phyloP scores from a whole-genome alignment of 2,113 vertebrate species.

The Tricholaema leucomelas region DNA sequence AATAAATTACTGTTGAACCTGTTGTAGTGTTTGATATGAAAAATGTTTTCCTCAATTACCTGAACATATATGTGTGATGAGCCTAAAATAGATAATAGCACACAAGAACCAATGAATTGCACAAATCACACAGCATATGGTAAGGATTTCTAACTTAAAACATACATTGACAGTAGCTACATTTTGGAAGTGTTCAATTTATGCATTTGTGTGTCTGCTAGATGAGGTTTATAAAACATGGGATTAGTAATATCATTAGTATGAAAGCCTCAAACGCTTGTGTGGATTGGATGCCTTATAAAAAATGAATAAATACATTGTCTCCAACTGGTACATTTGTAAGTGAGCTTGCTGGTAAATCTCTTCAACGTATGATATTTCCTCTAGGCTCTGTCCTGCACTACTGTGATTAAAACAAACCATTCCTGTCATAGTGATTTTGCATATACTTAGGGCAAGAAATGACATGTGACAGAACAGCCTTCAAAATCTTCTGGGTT shows the following conservation, averaged over 20 bases:
- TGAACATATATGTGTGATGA: slow-evolving; percentile 85
- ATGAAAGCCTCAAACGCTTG: neutral
- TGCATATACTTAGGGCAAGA: slow-evolving; percentile 26
- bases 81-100: slow-evolving; percentile 90
- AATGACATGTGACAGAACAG: neutral
- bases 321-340: neutral
- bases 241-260: neutral
- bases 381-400: slow-evolving; percentile 34
- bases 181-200: slow-evolving; percentile 7
- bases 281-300: slow-evolving; percentile 23
- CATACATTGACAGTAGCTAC: neutral
- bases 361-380: neutral
- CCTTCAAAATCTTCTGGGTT: slow-evolving; percentile 4
- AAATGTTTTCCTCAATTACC: slow-evolving; percentile 81
- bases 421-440: slow-evolving; percentile 1
- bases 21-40: slow-evolving; percentile 12
- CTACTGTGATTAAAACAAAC: slow-evolving; percentile 48
- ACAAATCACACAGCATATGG: slow-evolving; percentile 86
- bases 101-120: slow-evolving; percentile 94
- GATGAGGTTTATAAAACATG: slow-evolving; percentile 7
- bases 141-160: slow-evolving; percentile 72
- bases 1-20: slow-evolving; percentile 38
- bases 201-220: neutral
- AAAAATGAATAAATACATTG: slow-evolving; percentile 3
- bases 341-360: slow-evolving; percentile 41